Percentiles rank a stretch among this genome's conserved stretches.
These are phyloP conservation scores for Vanessa atalanta DNA, from an alignment of 1,140 invertebrate genomes.

Conservation along the genomic window DNA sequence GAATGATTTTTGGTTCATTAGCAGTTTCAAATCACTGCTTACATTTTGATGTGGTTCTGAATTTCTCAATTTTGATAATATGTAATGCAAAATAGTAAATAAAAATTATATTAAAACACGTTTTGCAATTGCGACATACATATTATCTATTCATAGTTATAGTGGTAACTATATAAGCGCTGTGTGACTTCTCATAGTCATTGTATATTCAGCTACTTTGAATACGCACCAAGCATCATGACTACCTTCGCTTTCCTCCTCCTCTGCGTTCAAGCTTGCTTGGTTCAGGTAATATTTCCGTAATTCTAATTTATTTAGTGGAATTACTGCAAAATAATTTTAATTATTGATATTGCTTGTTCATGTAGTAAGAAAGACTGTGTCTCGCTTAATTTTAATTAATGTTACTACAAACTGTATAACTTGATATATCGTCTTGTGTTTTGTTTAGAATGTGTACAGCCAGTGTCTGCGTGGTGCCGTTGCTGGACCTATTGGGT, in stretches of 20 bases:
- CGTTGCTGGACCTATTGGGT: background rate
- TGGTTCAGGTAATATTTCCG: constrained; percentile 44
- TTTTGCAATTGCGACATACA: too few relatives aligned
- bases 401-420: background rate
- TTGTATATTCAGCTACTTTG: background rate
- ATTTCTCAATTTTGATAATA: too few relatives aligned
- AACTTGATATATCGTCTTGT: background rate
- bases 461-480: constrained; percentile 12
- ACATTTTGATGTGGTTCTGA: too few relatives aligned
- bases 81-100: too few relatives aligned
- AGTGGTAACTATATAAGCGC: background rate
- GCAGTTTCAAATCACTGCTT: too few relatives aligned
- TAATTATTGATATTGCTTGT: too few relatives aligned
- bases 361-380: too few relatives aligned
- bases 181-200: background rate
- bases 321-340: too few relatives aligned
- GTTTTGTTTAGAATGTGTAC: constrained; percentile 8
- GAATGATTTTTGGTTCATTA: too few relatives aligned
- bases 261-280: constrained; percentile 45
- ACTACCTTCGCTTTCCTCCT: constrained; percentile 41
- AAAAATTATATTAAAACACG: too few relatives aligned
- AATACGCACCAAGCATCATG: constrained; percentile 33
- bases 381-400: too few relatives aligned
- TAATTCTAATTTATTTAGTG: background rate
- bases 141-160: too few relatives aligned